A percentile compares a stretch with the other conserved stretches of the same genome.
These are phyloP conservation scores for Heliconius charithonia DNA, from an alignment of 2,888 invertebrate species.

Conservation along the genomic window DNA sequence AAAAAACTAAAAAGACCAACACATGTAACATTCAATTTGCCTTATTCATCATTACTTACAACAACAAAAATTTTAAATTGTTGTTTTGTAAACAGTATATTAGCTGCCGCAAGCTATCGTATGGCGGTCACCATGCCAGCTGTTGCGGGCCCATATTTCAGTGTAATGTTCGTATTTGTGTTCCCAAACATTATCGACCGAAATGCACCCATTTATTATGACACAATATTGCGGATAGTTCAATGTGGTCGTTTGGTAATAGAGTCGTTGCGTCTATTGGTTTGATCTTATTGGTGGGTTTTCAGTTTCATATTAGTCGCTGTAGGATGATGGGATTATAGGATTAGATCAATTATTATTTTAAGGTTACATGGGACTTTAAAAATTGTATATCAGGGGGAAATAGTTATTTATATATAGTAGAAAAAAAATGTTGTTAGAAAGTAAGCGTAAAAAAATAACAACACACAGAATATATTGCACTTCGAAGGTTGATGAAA, in stretches of 20 bases:
- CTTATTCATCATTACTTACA: neutral
- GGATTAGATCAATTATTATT: too few species aligned
- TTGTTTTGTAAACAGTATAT: slow-evolving; percentile 37
- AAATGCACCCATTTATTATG: slow-evolving; percentile 40
- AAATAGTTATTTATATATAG: too few species aligned
- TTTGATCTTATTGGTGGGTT: slow-evolving; percentile 7
- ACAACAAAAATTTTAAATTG: neutral
- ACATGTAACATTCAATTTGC: neutral
- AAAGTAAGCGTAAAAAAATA: too few species aligned
- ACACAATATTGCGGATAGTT: slow-evolving; percentile 13
- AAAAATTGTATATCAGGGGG: too few species aligned
- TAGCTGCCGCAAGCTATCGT: slow-evolving; percentile 39
- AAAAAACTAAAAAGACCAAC: neutral
- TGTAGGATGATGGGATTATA: too few species aligned
- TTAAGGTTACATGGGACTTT: neutral
- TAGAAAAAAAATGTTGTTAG: too few species aligned
- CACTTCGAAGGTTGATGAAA: too few species aligned
- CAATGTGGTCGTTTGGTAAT: neutral
- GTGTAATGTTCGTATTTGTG: slow-evolving; percentile 44
- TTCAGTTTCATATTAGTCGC: too few species aligned
- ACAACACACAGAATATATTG: too few species aligned
- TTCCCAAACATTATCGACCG: slow-evolving; percentile 42
- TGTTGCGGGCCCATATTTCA: slow-evolving; percentile 43
- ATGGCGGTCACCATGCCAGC: slow-evolving; percentile 41
- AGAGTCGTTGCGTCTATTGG: neutral